Base-by-base conservation (phyloP, 2,113 vertebrate genomes). In the Trichomycterus rosablanca region DNA sequence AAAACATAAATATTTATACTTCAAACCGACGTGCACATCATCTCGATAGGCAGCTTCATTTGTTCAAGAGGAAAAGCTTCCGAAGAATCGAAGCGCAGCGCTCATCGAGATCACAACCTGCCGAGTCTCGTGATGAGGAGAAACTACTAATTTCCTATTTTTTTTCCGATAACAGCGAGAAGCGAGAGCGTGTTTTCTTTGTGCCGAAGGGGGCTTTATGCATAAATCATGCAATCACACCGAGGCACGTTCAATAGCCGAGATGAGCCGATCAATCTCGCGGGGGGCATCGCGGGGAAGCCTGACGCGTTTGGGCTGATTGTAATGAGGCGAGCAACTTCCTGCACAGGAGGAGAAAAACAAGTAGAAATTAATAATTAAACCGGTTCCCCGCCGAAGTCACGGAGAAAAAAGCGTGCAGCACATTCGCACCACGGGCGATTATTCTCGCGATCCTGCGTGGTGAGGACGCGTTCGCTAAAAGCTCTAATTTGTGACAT, bases 191-290 rank as follows among this genome's bases (percentile, higher is more conserved):
- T 30, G 26, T 30, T 30, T 30, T 30, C 26, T 30, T 30, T 7
- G 19, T 59, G 79, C 70, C 76, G 71, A 66, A 73, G 70, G 74
- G 67, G 74, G 45, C 58, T 74, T 87, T 79, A 86, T 87, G 79
- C 83, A 88, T 88, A 86, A 88, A 82, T 83, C 83, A 87, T 86
- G 86, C 81, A 88, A 86, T 87, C 81, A 88, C 79, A 71, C 72
- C n/a, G n/a, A n/a, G n/a, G n/a, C n/a, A n/a, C n/a, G n/a, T n/a
- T n/a, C n/a, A n/a, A n/a, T n/a, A n/a, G n/a, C n/a, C n/a, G n/a
- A n/a, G n/a, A n/a, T n/a, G 73, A 58, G 66, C 70, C 66, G 77
- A 60, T 72, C 63, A 51, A 20, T 63, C 59, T 50, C 45, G 9
- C 26, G 44, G 26, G 44, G 53, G 40, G 54, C 46, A 53, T 53